phyloP scores from a whole-genome alignment of 2,888 invertebrate genomes.

The Terebella lapidaria region DNA sequence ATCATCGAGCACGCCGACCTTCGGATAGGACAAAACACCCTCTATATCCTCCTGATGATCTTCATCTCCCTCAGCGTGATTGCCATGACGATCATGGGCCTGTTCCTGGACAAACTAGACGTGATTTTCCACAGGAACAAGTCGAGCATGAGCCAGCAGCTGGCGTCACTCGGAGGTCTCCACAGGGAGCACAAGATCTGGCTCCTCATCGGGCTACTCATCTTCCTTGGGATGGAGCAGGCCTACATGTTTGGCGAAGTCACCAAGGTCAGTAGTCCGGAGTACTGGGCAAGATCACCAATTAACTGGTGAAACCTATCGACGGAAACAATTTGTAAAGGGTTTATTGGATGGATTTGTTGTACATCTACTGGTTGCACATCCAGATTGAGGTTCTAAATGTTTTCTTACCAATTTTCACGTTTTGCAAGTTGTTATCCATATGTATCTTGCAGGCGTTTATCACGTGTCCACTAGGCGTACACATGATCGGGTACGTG shows the following conservation, averaged over 20 bases:
- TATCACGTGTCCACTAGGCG: slow-evolving; percentile 58
- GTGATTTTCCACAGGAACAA: slow-evolving; percentile 17
- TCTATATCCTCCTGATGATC: slow-evolving; percentile 34
- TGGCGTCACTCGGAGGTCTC: slow-evolving; percentile 29
- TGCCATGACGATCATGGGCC: slow-evolving; percentile 21
- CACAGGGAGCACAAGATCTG: slow-evolving; percentile 32
- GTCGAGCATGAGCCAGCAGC: slow-evolving; percentile 7
- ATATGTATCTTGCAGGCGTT: slow-evolving; percentile 33
- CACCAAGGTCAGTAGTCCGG: slow-evolving; percentile 18
- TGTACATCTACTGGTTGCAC: no score
- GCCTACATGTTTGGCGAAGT: slow-evolving; percentile 42
- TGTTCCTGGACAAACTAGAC: slow-evolving; percentile 36
- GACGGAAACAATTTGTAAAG: no score
- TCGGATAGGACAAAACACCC: slow-evolving; percentile 11
- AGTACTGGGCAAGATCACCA: no score
- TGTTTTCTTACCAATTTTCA: no score
- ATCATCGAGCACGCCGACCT: slow-evolving; percentile 16
- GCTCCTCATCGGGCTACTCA: slow-evolving; percentile 32
- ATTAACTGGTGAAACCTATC: neutral
- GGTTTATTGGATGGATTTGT: no score
- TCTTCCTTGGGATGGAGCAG: slow-evolving; percentile 37
- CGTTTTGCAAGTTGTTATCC: neutral
- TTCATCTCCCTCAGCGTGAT: slow-evolving; percentile 29
- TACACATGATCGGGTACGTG: slow-evolving; percentile 90
- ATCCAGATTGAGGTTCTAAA: no score